phyloP scores from a whole-genome alignment of 2,888 invertebrate species.

The Acanthococcus lagerstroemiae region DNA sequence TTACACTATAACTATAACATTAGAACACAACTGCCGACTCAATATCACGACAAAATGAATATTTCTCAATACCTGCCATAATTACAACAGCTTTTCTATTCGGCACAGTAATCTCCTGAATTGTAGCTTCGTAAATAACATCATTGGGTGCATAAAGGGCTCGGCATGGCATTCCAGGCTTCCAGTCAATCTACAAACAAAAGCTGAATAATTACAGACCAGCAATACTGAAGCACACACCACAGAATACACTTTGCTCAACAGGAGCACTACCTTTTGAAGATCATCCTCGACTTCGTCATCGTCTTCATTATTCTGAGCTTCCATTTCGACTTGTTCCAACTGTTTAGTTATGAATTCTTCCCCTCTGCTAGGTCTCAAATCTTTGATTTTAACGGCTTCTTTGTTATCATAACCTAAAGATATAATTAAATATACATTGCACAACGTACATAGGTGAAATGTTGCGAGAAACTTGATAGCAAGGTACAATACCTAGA shows the following conservation, averaged over 20 bases:
- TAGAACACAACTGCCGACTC: too few species aligned
- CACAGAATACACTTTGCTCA: too few species aligned
- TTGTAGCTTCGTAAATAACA: slow-evolving; percentile 9
- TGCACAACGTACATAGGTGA: neutral
- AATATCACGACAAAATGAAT: too few species aligned
- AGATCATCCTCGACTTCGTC: neutral
- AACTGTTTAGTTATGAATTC: slow-evolving; percentile 4
- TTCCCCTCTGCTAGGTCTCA: slow-evolving; percentile 2
- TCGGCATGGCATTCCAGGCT: slow-evolving; percentile 7
- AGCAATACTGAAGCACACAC: neutral
- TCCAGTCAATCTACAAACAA: slow-evolving; percentile 1
- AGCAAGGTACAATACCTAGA: too few species aligned
- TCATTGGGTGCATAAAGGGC: slow-evolving; percentile 5
- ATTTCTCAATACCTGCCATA: neutral
- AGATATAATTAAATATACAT: neutral
- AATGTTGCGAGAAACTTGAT: neutral
- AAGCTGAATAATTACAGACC: neutral
- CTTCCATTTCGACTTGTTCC: neutral
- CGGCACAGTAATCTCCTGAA: neutral
- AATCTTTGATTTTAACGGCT: neutral
- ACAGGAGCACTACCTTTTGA: too few species aligned
- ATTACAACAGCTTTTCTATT: neutral
- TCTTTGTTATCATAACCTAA: slow-evolving; percentile 9
- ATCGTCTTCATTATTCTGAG: neutral
- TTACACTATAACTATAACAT: too few species aligned